Percentiles rank a stretch among this genome's conserved stretches.
Conservation (phyloP, 2,888 invertebrate species). For the Harpalus rubripes region DNA sequence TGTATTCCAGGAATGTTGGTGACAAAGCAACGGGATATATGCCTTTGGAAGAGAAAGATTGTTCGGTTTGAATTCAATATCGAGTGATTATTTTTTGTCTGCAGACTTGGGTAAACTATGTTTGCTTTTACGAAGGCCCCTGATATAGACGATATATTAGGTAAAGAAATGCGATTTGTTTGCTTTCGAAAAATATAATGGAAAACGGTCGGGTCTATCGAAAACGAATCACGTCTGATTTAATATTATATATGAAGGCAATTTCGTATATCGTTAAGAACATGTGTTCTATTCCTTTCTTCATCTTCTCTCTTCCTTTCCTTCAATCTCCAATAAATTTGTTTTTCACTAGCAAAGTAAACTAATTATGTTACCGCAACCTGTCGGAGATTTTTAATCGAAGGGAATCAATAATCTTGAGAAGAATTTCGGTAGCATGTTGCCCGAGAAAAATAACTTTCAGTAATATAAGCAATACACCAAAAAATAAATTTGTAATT, state of each 20-base stretch:
- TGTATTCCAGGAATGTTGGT: too few species aligned
- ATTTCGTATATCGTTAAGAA: conserved; percentile 67
- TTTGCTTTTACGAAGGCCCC: conserved; percentile 65
- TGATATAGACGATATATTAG: conserved; percentile 67
- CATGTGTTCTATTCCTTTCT: conserved; percentile 60
- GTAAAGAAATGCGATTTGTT: conserved; percentile 67
- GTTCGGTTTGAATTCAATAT: conserved; percentile 65
- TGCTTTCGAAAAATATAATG: conserved; percentile 67
- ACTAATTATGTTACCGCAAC: conserved; percentile 52
- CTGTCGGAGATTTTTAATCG: conserved; percentile 15
- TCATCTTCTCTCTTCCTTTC: conserved; percentile 16
- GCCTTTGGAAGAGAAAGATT: conserved; percentile 54
- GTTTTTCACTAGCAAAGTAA: conserved; percentile 59
- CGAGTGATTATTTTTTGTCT: conserved; percentile 65
- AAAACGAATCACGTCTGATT: conserved; percentile 66
- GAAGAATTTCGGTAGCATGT: not conserved
- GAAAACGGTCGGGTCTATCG: conserved; percentile 66
- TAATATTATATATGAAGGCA: conserved; percentile 67
- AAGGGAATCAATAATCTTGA: conserved; percentile 32
- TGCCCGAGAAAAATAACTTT: conserved; percentile 16
- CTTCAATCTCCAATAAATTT: conserved; percentile 51
- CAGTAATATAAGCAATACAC: conserved; percentile 53
- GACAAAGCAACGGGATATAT: conserved; percentile 14
- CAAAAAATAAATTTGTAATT: conserved; percentile 59
- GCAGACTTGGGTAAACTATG: conserved; percentile 63